phyloP scores from a whole-genome alignment of 2,888 invertebrate species.

The Laspeyria flexula region DNA sequence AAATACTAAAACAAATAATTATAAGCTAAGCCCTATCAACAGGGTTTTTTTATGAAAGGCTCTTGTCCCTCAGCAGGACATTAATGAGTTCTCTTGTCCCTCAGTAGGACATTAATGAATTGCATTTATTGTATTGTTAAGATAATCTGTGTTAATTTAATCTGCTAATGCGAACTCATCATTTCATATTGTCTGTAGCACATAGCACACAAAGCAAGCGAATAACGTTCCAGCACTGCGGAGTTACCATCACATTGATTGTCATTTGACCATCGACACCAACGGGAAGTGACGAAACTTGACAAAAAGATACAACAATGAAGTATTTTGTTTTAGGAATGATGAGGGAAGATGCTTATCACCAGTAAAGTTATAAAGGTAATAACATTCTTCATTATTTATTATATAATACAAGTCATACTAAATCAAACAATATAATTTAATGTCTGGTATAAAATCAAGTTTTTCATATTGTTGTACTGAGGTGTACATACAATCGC shows the following conservation, averaged over 20 bases:
- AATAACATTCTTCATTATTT: conserved; percentile 10
- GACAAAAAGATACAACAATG: conserved; percentile 20
- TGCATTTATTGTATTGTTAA: neutral
- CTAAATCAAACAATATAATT: too few species aligned
- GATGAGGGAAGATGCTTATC: conserved; percentile 41
- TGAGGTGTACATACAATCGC: too few species aligned
- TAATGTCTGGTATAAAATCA: too few species aligned
- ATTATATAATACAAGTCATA: neutral
- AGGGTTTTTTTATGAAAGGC: too few species aligned
- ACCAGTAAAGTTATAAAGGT: conserved; percentile 42
- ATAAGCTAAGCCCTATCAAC: too few species aligned
- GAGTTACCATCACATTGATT: neutral
- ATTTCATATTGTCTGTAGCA: neutral
- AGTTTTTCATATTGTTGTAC: too few species aligned
- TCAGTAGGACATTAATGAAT: too few species aligned
- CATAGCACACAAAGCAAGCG: neutral
- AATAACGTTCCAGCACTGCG: neutral
- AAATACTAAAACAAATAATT: too few species aligned
- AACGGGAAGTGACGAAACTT: neutral
- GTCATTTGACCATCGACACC: neutral
- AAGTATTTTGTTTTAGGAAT: conserved; percentile 48
- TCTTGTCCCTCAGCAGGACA: too few species aligned
- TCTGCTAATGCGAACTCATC: neutral
- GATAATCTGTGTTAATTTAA: neutral
- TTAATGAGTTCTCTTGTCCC: too few species aligned